Evolutionary conservation across 2,797 vertebrate species (phyloP), one percentile per base, ranked within the genome.

Genomic region (Helicolenus hilgendorfi): DNA sequence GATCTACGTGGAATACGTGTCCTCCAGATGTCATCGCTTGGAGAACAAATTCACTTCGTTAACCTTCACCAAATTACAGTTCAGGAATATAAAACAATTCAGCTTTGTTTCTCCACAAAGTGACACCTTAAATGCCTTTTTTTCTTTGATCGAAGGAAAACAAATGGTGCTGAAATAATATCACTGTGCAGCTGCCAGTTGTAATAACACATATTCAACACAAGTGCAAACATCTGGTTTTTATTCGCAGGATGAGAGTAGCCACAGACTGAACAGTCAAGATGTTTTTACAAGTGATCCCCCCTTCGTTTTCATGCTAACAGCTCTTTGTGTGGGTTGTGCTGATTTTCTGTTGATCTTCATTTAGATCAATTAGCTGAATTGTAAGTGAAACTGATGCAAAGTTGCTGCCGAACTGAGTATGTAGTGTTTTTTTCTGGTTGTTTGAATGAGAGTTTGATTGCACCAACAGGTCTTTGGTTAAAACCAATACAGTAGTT

Each of bases 21-120:
- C 84, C 81, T 83, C 79, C 26, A 73, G 53, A 77, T 77, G 71
- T 78, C 77, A 74, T 70, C 33, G 26, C 68, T 49, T 24, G 29
- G 59, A 83, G 59, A 74, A 81, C 65, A 84, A 83, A 90, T 81
- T 69, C 62, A 79, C 38, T 82, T 88, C 27, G 86, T 91, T 89
- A 89, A 56, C 58, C 63, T 65, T 70, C 59, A n/a, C 11, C 22
- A 20, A 70, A 77, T 81, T 69, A 41, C 65, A 64, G 11, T 41
- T 75, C 60, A 13, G 5, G 22, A 80, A 69, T 62, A 73, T 15
- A 4, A 55, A 68, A 73, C 72, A 67, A 29, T 45, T 63, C 53
- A 14, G 68, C 55, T 72, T 83, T 29, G 29, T 83, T 78, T 79
- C 24, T 8, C 49, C 10, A 22, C 8, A 45, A 45, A 78, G 33